phyloP scores from a whole-genome alignment of 2,888 invertebrate species.

The Poecilobothrus nobilitatus region DNA sequence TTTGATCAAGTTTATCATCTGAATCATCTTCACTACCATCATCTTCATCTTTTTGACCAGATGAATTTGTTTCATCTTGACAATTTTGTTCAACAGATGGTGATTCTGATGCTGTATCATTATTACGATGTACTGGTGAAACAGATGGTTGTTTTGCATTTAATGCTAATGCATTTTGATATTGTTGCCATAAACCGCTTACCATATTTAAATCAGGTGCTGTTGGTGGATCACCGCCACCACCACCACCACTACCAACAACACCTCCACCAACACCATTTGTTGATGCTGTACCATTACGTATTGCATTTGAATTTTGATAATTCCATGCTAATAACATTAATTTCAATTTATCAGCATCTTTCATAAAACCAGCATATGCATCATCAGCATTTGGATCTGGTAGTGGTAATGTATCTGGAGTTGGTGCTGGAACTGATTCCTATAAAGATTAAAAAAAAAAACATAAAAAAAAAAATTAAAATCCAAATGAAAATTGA shows the following conservation, averaged over 20 bases:
- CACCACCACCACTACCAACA: slow-evolving; percentile 51
- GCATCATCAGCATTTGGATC: slow-evolving; percentile 31
- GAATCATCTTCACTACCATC: slow-evolving; percentile 79
- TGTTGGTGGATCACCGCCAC: background rate
- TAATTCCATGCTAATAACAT: slow-evolving; percentile 85
- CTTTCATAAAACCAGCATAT: slow-evolving; percentile 54
- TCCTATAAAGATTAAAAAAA: slow-evolving; percentile 21
- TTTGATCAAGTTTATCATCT: slow-evolving; percentile 83
- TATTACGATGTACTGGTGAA: slow-evolving; percentile 45
- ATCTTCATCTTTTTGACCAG: slow-evolving; percentile 78
- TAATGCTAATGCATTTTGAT: slow-evolving; percentile 68
- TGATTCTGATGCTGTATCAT: slow-evolving; percentile 50
- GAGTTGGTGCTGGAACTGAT: slow-evolving; percentile 29
- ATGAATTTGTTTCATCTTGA: slow-evolving; percentile 74
- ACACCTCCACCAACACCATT: slow-evolving; percentile 50
- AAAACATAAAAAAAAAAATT: background rate
- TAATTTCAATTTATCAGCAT: slow-evolving; percentile 78
- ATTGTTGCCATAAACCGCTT: slow-evolving; percentile 80
- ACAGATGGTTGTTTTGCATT: slow-evolving; percentile 52
- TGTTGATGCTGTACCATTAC: slow-evolving; percentile 47
- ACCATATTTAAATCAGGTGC: slow-evolving; percentile 46
- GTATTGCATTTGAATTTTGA: slow-evolving; percentile 64
- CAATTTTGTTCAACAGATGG: slow-evolving; percentile 39
- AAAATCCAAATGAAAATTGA: background rate
- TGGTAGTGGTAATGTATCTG: slow-evolving; percentile 21